These are phyloP conservation scores for Onychomys torridus DNA, from an alignment of 2,797 vertebrate genomes.

Conservation along the genomic window DNA sequence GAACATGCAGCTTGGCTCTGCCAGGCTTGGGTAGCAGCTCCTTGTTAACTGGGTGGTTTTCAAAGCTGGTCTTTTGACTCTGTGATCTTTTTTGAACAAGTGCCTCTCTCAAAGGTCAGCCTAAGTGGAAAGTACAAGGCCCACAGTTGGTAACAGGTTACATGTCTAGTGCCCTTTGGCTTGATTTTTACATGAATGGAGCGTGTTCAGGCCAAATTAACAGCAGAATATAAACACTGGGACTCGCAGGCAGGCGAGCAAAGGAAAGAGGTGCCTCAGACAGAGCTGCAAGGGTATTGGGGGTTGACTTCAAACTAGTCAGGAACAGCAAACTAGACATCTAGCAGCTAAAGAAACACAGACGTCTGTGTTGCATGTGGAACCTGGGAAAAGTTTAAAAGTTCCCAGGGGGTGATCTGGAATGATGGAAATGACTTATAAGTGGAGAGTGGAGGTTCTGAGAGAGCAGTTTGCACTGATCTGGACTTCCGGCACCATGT, in stretches of 20 bases:
- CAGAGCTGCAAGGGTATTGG: too few relatives aligned
- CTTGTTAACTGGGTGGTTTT: background rate
- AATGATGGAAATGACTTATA: conserved; percentile 50
- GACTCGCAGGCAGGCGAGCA: background rate
- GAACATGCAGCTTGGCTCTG: background rate
- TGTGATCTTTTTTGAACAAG: conserved; percentile 1
- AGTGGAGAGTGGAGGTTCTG: background rate
- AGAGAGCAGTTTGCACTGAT: background rate
- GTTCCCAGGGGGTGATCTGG: background rate
- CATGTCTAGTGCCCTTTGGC: background rate
- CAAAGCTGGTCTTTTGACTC: background rate
- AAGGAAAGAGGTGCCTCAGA: background rate
- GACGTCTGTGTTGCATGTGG: background rate
- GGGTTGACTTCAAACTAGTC: background rate
- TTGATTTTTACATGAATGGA: background rate
- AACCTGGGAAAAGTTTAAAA: background rate
- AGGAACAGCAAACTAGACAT: background rate
- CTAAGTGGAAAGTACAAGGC: background rate
- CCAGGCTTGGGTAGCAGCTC: background rate
- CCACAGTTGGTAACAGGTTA: background rate
- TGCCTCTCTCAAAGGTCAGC: conserved; percentile 28
- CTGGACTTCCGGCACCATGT: background rate
- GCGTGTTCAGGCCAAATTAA: background rate
- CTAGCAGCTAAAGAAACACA: background rate
- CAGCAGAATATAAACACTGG: conserved; percentile 13